Percentiles rank a stretch among this genome's conserved stretches.
Conservation (phyloP, 2,888 invertebrate genomes). For the Drosophila robusta region DNA sequence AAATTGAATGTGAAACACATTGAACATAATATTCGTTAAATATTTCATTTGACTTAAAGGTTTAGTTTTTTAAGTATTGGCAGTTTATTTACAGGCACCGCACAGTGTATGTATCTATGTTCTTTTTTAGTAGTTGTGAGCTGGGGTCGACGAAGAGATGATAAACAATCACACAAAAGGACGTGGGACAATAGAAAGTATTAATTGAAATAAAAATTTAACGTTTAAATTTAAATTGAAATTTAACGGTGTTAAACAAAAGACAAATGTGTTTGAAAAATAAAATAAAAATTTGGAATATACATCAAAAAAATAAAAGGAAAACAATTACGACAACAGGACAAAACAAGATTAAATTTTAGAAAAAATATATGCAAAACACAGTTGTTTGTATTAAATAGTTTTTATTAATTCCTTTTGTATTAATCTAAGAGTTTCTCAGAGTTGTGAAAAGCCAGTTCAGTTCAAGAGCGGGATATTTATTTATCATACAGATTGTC, state of each 20-base stretch:
- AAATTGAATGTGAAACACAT: conserved; percentile 42
- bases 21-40: conserved; percentile 80
- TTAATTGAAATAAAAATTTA: conserved; percentile 39
- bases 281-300: neutral
- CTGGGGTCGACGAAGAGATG: conserved; percentile 52
- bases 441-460: conserved; percentile 29
- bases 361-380: conserved; percentile 46
- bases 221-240: too few relatives aligned
- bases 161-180: conserved; percentile 42
- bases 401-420: conserved; percentile 54
- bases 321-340: conserved; percentile 17
- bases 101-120: conserved; percentile 80
- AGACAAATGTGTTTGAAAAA: conserved; percentile 24
- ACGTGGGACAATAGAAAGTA: conserved; percentile 37
- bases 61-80: conserved; percentile 63
- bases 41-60: conserved; percentile 79
- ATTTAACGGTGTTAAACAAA: conserved; percentile 22
- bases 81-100: conserved; percentile 83
- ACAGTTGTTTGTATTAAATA: conserved; percentile 58
- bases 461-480: conserved; percentile 30
- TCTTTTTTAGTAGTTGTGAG: conserved; percentile 72
- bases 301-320: neutral
- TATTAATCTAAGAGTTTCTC: conserved; percentile 44
- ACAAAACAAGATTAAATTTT: conserved; percentile 5
- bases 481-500: conserved; percentile 34